Conservation (phyloP, 1,140 invertebrate genomes). For the Drosophila trapezifrons region DNA sequence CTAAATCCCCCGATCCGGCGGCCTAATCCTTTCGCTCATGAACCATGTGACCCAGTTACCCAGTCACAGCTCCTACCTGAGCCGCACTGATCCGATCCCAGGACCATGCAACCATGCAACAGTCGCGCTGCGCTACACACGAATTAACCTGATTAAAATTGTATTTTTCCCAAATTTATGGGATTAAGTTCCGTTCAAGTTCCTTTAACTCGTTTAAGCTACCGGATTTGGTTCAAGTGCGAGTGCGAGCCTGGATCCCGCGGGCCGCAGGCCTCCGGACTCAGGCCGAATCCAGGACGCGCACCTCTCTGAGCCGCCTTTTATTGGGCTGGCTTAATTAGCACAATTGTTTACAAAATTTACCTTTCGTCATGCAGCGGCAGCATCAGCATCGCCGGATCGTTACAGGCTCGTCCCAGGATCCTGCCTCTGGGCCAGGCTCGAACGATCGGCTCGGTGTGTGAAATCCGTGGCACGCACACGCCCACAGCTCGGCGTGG, state of each 20-base stretch:
- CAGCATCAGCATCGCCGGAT: not conserved
- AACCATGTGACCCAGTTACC: conserved; percentile 3
- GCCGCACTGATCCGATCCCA: conserved; percentile 8
- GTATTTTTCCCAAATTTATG: conserved; percentile 84
- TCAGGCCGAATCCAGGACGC: conserved; percentile 12
- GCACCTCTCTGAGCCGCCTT: conserved; percentile 67
- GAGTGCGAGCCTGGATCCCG: conserved; percentile 18
- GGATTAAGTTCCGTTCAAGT: conserved; percentile 84
- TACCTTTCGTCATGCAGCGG: conserved; percentile 77
- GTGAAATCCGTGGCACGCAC: conserved; percentile 66
- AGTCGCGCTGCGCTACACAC: conserved; percentile 66
- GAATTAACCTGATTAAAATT: conserved; percentile 84
- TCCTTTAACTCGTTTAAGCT: conserved; percentile 84
- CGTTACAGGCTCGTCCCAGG: not conserved
- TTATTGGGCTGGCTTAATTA: conserved; percentile 83
- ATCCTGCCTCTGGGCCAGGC: not conserved
- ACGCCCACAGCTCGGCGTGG: conserved; percentile 69
- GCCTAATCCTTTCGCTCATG: conserved; percentile 69
- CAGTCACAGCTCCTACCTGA: conserved; percentile 31
- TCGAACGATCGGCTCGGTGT: conserved; percentile 14
- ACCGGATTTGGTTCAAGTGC: conserved; percentile 83
- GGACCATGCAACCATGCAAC: conserved; percentile 61
- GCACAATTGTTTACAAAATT: conserved; percentile 84
- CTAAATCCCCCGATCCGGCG: conserved; percentile 56
- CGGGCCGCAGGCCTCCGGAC: not conserved